These are phyloP conservation scores for Eristalis tenax DNA, from an alignment of 2,888 invertebrate genomes.

Conservation along the genomic window DNA sequence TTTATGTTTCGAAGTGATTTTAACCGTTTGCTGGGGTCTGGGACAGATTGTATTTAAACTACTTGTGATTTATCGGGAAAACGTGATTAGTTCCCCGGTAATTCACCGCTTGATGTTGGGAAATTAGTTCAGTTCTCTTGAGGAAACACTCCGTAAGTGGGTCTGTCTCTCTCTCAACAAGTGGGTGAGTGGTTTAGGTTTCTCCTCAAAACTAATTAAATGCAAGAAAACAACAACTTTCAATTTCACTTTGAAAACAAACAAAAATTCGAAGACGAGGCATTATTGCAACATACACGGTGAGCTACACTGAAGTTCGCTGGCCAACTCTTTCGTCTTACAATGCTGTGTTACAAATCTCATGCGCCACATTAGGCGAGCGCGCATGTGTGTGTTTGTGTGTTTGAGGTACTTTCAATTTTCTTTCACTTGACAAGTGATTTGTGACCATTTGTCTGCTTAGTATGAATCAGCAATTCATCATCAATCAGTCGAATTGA, in stretches of 20 bases:
- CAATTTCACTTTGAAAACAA: slow-evolving; percentile 37
- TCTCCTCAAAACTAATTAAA: slow-evolving; percentile 1
- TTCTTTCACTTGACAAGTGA: slow-evolving; percentile 7
- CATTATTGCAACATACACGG: neutral
- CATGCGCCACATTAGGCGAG: neutral
- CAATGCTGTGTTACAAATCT: neutral
- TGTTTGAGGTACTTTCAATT: neutral
- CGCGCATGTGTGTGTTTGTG: too few species aligned
- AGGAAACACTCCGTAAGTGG: neutral
- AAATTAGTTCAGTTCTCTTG: neutral
- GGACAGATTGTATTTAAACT: slow-evolving; percentile 7
- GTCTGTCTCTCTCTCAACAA: neutral
- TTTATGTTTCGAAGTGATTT: slow-evolving; percentile 35
- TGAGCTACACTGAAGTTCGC: slow-evolving; percentile 22
- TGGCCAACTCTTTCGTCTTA: slow-evolving; percentile 48
- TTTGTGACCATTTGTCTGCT: neutral
- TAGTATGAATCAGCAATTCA: neutral
- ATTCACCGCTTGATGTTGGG: too few species aligned
- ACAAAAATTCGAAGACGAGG: neutral
- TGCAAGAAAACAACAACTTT: neutral
- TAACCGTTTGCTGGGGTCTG: neutral
- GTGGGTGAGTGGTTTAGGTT: neutral
- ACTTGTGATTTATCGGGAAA: neutral
- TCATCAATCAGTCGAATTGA: neutral
- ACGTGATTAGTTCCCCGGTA: neutral